Conservation (phyloP, 2,797 vertebrate genomes). For the Pipistrellus nathusii region DNA sequence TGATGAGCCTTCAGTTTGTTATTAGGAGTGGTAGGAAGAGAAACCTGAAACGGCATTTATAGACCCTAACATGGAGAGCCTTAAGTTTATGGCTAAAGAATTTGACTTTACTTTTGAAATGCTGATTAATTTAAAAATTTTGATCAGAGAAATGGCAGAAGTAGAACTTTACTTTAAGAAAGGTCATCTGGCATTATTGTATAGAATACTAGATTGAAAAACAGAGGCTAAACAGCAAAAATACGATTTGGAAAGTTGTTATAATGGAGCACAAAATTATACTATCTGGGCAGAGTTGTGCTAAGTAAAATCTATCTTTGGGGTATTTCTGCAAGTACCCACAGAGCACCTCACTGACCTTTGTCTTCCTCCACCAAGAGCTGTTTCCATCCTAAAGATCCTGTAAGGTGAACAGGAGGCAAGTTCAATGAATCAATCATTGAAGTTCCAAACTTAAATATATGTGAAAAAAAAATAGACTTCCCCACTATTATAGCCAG, state of each 20-base stretch:
- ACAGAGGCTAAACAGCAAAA: background rate
- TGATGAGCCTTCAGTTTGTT: background rate
- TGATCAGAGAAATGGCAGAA: background rate
- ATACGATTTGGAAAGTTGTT: slow-evolving; percentile 18
- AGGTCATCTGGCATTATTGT: background rate
- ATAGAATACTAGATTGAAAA: background rate
- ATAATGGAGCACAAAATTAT: slow-evolving; percentile 1
- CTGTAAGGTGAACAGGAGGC: background rate
- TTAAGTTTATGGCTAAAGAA: background rate
- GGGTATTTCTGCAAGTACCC: background rate
- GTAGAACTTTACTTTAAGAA: slow-evolving; percentile 9
- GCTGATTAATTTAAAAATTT: background rate
- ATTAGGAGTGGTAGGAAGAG: background rate
- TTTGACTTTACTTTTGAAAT: background rate
- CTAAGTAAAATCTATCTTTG: background rate
- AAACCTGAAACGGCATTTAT: slow-evolving; percentile 37
- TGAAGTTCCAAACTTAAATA: slow-evolving; percentile 1
- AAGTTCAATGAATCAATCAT: background rate
- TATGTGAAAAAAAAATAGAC: background rate
- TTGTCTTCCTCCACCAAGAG: background rate
- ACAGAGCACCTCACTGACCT: background rate
- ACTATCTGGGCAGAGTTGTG: background rate
- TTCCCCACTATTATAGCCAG: background rate
- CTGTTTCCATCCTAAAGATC: slow-evolving; percentile 1
- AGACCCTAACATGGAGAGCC: background rate